Evolutionary conservation across 2,888 invertebrate genomes (phyloP).

Genomic region (Ophioninae sp.): DNA sequence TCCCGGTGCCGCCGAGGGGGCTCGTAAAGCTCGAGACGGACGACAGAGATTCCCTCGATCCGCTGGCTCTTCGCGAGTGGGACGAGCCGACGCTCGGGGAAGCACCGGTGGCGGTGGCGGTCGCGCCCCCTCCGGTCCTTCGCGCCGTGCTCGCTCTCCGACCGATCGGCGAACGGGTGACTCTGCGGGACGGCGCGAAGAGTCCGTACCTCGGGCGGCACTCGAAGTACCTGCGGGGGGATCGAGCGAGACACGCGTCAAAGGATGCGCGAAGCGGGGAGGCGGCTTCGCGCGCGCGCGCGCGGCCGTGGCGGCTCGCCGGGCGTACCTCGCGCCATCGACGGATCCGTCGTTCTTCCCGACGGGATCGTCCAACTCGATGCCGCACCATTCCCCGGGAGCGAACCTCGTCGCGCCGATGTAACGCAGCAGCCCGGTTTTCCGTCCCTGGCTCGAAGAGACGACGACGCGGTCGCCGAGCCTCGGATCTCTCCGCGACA

Average conservation of each 20-base stretch:
- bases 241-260: conserved; percentile 6
- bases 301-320: not conserved
- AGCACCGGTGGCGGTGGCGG: too few species aligned
- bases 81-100: conserved; percentile 83
- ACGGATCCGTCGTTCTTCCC: conserved; percentile 99
- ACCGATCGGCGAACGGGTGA: conserved; percentile 91
- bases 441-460: conserved; percentile 92
- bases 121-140: conserved; percentile 83
- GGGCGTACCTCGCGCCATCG: conserved; percentile 90
- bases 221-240: conserved; percentile 91
- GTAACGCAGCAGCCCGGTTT: conserved; percentile 92
- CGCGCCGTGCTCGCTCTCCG: conserved; percentile 84
- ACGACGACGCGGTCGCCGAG: conserved; percentile 96
- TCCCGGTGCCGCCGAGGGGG: conserved; percentile 75
- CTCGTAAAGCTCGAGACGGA: conserved; percentile 81
- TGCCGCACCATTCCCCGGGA: conserved; percentile 96
- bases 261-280: too few species aligned
- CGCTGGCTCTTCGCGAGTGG: conserved; percentile 85
- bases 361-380: conserved; percentile 95
- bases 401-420: conserved; percentile 96
- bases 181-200: conserved; percentile 96
- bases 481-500: conserved; percentile 85
- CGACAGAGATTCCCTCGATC: conserved; percentile 93
- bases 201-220: conserved; percentile 95
- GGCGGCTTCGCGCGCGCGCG: too few species aligned